Conservation (phyloP, 2,888 invertebrate species). For the Spodoptera exigua region DNA sequence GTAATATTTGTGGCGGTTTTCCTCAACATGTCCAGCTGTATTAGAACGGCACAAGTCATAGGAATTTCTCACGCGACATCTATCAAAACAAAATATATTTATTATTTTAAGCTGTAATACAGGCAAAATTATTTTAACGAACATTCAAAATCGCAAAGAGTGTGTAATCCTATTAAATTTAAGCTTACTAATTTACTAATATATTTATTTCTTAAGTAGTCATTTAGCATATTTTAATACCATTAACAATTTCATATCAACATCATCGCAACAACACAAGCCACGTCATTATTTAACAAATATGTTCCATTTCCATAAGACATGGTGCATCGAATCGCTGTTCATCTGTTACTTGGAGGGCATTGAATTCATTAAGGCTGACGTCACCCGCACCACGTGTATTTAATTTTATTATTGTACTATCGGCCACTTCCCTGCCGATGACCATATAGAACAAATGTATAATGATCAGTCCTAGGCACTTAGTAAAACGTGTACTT, state of each 20-base stretch:
- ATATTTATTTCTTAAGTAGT: too few species aligned
- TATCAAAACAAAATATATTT: too few species aligned
- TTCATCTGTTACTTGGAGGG: constrained; percentile 22
- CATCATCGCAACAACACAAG: constrained; percentile 1
- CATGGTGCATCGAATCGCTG: constrained; percentile 9
- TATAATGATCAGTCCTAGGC: constrained; percentile 9
- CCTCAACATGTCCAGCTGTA: constrained; percentile 37
- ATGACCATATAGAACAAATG: constrained; percentile 35
- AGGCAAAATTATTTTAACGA: too few species aligned
- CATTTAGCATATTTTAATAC: constrained; percentile 2
- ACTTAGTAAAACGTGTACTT: not conserved
- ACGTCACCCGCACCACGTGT: constrained; percentile 60
- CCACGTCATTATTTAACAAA: not conserved
- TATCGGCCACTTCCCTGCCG: constrained; percentile 62
- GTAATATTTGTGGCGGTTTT: constrained; percentile 40
- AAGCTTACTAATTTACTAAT: not conserved
- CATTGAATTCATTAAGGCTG: constrained; percentile 33
- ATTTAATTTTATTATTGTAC: constrained; percentile 57
- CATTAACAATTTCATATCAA: constrained; percentile 5
- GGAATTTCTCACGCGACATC: not conserved
- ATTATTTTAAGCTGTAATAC: too few species aligned
- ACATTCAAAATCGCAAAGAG: constrained; percentile 20
- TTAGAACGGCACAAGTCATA: constrained; percentile 17
- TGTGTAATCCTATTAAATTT: constrained; percentile 40
- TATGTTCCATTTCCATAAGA: constrained; percentile 2